phyloP scores from a whole-genome alignment of 2,797 vertebrate genomes.

The Trichosurus vulpecula region DNA sequence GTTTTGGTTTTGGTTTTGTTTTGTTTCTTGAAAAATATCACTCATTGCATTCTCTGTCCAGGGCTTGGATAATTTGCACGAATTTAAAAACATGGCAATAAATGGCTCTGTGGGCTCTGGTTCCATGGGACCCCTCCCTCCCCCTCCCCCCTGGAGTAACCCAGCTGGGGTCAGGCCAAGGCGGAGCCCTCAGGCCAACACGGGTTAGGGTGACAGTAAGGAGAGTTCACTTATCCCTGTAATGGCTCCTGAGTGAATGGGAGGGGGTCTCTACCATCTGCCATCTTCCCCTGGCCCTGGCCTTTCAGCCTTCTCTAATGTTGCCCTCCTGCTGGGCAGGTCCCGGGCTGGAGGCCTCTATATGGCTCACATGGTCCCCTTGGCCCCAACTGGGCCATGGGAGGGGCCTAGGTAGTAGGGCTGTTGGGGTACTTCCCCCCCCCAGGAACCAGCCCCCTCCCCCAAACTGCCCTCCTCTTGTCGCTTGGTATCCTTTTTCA shows the following conservation, averaged over 20 bases:
- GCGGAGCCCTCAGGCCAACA: slow-evolving; percentile 39
- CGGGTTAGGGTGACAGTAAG: not conserved
- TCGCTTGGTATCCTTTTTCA: slow-evolving; percentile 85
- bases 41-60: slow-evolving; percentile 81
- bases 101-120: slow-evolving; percentile 82
- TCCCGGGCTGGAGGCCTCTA: slow-evolving; percentile 71
- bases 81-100: slow-evolving; percentile 87
- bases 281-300: slow-evolving; percentile 52
- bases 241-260: not conserved
- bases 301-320: slow-evolving; percentile 46
- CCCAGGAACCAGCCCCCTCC: slow-evolving; percentile 72
- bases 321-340: slow-evolving; percentile 74
- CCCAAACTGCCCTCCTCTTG: slow-evolving; percentile 77
- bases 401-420: slow-evolving; percentile 44
- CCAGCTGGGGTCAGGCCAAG: slow-evolving; percentile 69
- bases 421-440: not conserved
- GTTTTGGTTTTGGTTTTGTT: slow-evolving; percentile 63
- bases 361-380: not conserved
- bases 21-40: slow-evolving; percentile 80
- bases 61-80: slow-evolving; percentile 85
- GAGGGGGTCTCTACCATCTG: too few species aligned
- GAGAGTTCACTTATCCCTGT: not conserved
- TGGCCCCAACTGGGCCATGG: slow-evolving; percentile 60
- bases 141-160: slow-evolving; percentile 50
- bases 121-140: slow-evolving; percentile 72